Conservation (phyloP, 2,113 vertebrate species). For the Onychorhynchus coronatus region DNA sequence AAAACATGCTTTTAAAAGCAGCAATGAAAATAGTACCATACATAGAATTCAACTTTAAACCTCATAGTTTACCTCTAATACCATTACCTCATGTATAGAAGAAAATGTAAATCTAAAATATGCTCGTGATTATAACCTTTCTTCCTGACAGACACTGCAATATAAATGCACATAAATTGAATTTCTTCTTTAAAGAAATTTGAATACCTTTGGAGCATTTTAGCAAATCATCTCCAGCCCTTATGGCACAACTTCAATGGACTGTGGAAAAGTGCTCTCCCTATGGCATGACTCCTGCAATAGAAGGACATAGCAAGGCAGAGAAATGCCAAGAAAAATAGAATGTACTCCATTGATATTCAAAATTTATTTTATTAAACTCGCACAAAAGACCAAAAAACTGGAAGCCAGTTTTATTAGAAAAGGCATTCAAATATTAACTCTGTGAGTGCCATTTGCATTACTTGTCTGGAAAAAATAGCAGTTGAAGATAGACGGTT, state of each 20-base stretch:
- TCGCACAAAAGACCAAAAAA: constrained; percentile 83
- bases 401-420: constrained; percentile 65
- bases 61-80: constrained; percentile 77
- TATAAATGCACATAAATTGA: constrained; percentile 99
- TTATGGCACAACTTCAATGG: constrained; percentile 91
- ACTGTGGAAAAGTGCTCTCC: constrained; percentile 89
- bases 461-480: neutral
- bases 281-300: constrained; percentile 82
- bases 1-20: constrained; percentile 74
- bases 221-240: constrained; percentile 96
- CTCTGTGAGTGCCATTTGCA: constrained; percentile 28
- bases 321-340: constrained; percentile 92
- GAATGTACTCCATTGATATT: constrained; percentile 92
- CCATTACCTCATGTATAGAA: constrained; percentile 82
- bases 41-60: constrained; percentile 73
- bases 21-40: constrained; percentile 76
- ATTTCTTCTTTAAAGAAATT: constrained; percentile 95
- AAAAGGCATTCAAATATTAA: constrained; percentile 65
- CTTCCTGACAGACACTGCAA: constrained; percentile 97
- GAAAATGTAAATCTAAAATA: constrained; percentile 85
- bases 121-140: constrained; percentile 96
- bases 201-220: constrained; percentile 95
- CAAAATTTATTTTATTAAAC: constrained; percentile 96
- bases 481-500: neutral
- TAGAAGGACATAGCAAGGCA: constrained; percentile 70